Percentiles rank a stretch among this genome's conserved stretches.
Evolutionary conservation across 1,140 invertebrate genomes (phyloP).

Genomic region (Solenopsis fugax): DNA sequence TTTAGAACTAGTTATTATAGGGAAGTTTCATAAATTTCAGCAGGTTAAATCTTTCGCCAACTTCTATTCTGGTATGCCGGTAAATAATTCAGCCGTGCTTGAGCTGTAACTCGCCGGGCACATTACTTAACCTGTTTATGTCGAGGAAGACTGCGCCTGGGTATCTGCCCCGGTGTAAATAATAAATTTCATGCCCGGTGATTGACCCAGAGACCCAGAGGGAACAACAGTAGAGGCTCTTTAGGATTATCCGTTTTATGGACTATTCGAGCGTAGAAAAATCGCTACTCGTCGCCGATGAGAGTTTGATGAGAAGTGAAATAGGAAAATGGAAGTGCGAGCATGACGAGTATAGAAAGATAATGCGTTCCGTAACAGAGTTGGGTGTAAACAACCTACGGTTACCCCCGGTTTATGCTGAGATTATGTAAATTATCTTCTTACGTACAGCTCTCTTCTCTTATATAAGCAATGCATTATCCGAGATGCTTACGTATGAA

Average conservation of each 20-base stretch:
- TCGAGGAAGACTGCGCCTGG: not conserved
- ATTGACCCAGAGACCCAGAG: conserved; percentile 62
- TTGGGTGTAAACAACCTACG: conserved; percentile 18
- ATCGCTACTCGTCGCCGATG: conserved; percentile 37
- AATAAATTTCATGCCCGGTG: conserved; percentile 56
- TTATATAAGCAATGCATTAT: conserved; percentile 11
- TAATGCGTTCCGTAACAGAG: conserved; percentile 19
- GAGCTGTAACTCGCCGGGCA: conserved; percentile 35
- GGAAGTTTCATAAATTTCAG: conserved; percentile 59
- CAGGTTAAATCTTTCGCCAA: conserved; percentile 53
- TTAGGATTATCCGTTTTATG: conserved; percentile 59
- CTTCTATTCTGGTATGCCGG: conserved; percentile 25
- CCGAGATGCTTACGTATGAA: not conserved
- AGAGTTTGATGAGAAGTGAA: conserved; percentile 60
- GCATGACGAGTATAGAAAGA: conserved; percentile 18
- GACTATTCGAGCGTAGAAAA: conserved; percentile 8
- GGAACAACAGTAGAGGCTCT: conserved; percentile 10
- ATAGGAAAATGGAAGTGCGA: conserved; percentile 28
- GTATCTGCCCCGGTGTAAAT: conserved; percentile 18
- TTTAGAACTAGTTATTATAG: conserved; percentile 43
- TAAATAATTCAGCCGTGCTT: conserved; percentile 54
- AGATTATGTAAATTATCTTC: conserved; percentile 37
- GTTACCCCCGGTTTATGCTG: not conserved
- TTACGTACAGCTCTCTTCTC: conserved; percentile 2
- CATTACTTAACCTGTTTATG: conserved; percentile 63